Conservation (phyloP, 2,888 invertebrate species). For the Ectemnius cavifrons region DNA sequence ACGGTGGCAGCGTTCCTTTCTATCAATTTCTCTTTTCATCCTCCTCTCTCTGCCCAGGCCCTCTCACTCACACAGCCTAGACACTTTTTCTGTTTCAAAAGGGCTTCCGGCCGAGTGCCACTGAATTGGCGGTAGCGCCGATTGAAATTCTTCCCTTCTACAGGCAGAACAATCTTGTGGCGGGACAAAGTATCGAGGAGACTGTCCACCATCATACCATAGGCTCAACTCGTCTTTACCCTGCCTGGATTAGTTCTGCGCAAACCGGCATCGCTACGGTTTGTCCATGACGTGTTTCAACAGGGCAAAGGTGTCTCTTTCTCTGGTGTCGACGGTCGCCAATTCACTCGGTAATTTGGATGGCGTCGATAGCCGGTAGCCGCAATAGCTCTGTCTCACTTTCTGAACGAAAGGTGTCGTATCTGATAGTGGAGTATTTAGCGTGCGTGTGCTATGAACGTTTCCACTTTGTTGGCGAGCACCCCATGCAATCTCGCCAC, state of each 20-base stretch:
- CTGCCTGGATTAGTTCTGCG: too few species aligned
- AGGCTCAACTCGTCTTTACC: too few species aligned
- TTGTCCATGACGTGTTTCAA: too few species aligned
- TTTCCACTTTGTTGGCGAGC: constrained; percentile 34
- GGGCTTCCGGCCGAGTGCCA: constrained; percentile 36
- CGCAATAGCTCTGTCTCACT: not conserved
- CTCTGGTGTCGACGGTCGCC: not conserved
- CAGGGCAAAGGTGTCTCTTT: not conserved
- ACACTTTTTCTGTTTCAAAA: constrained; percentile 31
- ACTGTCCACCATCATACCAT: too few species aligned
- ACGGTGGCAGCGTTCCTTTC: too few species aligned
- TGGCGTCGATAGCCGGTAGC: not conserved
- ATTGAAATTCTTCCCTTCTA: constrained; percentile 22
- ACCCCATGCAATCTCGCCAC: not conserved
- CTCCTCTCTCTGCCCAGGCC: not conserved
- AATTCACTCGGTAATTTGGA: not conserved
- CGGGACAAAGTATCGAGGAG: too few species aligned
- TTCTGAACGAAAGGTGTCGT: constrained; percentile 13
- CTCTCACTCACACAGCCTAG: constrained; percentile 18
- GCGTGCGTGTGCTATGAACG: constrained; percentile 12
- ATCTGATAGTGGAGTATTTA: constrained; percentile 43
- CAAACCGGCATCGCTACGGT: too few species aligned
- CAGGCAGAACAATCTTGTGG: constrained; percentile 7
- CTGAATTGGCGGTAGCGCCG: constrained; percentile 17
- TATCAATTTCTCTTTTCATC: constrained; percentile 2